These are phyloP conservation scores for Panorpa germanica DNA, from an alignment of 2,888 invertebrate genomes.

Conservation along the genomic window DNA sequence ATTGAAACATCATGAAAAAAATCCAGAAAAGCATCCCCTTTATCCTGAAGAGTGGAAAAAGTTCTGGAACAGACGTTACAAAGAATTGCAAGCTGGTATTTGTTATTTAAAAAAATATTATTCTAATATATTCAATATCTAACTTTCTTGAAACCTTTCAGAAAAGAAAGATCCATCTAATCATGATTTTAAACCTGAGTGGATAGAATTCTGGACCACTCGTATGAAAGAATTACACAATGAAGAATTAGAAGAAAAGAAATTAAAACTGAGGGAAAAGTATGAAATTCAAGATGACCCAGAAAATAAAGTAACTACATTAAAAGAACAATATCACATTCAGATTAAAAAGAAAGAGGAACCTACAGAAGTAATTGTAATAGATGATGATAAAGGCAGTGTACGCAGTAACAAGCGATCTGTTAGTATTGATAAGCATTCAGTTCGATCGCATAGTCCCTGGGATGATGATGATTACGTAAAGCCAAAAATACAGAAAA, in stretches of 20 bases:
- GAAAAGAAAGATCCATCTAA: conserved; percentile 43
- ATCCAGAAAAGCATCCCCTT: conserved; percentile 74
- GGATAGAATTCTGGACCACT: conserved; percentile 72
- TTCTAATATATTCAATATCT: not conserved
- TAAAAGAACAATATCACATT: conserved; percentile 22
- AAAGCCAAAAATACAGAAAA: not conserved
- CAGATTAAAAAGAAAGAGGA: conserved; percentile 8
- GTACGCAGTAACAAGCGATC: not conserved
- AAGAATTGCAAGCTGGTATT: conserved; percentile 48
- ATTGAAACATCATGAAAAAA: conserved; percentile 57
- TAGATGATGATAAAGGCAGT: conserved; percentile 22
- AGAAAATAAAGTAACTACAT: conserved; percentile 19
- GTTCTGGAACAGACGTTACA: conserved; percentile 72
- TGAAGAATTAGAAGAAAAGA: conserved; percentile 41
- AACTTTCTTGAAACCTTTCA: no score
- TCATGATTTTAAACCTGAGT: conserved; percentile 76
- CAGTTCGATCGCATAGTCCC: not conserved
- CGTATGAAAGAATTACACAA: conserved; percentile 63
- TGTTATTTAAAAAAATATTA: conserved; percentile 3
- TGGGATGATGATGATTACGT: no score
- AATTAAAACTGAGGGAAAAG: conserved; percentile 47
- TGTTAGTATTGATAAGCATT: not conserved
- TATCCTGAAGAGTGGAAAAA: conserved; percentile 83
- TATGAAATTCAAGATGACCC: conserved; percentile 29
- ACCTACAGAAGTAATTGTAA: conserved; percentile 17